Conservation (phyloP, 2,888 invertebrate species). For the Selenia dentaria region DNA sequence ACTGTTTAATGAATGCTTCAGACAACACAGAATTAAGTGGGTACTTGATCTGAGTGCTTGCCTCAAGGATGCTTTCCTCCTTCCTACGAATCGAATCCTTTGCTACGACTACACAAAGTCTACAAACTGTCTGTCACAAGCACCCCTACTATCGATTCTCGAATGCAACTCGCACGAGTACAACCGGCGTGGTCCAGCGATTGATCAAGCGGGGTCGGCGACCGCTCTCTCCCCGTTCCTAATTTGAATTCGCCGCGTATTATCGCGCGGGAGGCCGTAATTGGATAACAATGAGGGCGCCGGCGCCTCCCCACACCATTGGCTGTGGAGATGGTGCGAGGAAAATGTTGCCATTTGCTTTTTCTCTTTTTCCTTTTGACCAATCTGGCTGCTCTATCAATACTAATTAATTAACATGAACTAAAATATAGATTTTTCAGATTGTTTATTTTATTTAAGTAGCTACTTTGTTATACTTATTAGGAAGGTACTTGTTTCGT, state of each 20-base stretch:
- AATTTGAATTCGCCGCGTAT: conserved; percentile 83
- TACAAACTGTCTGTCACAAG: too few species aligned
- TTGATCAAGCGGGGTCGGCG: conserved; percentile 78
- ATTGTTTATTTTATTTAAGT: too few species aligned
- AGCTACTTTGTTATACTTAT: too few species aligned
- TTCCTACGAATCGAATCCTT: too few species aligned
- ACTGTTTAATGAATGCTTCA: too few species aligned
- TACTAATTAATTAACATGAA: too few species aligned
- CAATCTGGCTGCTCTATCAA: not conserved
- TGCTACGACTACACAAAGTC: too few species aligned
- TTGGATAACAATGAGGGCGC: conserved; percentile 83
- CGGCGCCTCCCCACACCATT: conserved; percentile 66
- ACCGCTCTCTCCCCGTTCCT: conserved; percentile 79
- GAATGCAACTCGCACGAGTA: conserved; percentile 18
- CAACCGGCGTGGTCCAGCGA: conserved; percentile 67
- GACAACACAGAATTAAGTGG: too few species aligned
- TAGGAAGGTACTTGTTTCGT: too few species aligned
- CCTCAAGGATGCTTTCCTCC: too few species aligned
- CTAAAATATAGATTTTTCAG: too few species aligned
- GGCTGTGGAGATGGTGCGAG: conserved; percentile 50
- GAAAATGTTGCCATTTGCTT: conserved; percentile 29
- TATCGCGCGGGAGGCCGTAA: conserved; percentile 80
- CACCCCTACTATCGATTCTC: conserved; percentile 19
- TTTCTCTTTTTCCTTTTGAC: not conserved
- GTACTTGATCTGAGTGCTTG: too few species aligned